These are phyloP conservation scores for Rhinopithecus roxellana DNA, from an alignment of 2,113 vertebrate species.

Conservation along the genomic window DNA sequence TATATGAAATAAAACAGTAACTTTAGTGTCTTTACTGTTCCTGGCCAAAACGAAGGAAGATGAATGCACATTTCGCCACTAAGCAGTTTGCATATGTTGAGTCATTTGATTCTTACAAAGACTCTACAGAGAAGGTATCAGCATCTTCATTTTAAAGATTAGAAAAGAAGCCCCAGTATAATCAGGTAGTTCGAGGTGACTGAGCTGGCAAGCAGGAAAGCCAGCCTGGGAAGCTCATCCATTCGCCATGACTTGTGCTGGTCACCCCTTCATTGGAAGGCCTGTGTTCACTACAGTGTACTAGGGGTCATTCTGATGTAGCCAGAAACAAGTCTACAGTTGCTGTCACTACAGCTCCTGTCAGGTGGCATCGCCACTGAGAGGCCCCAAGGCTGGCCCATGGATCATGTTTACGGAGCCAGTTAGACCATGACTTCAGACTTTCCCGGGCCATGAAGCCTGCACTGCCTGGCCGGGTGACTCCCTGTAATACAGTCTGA, in stretches of 20 bases:
- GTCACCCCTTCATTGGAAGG: too few relatives aligned
- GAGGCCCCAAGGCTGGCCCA: background rate
- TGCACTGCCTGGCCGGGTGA: fast-evolving
- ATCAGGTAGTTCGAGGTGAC: background rate
- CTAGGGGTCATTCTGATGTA: background rate
- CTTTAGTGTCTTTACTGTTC: background rate
- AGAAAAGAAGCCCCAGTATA: background rate
- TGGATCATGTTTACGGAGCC: background rate
- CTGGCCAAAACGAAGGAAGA: background rate
- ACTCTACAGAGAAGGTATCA: background rate
- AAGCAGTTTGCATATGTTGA: background rate
- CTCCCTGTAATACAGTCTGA: background rate
- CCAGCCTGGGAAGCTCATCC: fast-evolving
- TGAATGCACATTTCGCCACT: background rate
- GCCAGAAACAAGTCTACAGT: background rate
- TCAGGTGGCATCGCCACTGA: fast-evolving
- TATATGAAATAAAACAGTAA: background rate
- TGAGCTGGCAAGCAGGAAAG: background rate
- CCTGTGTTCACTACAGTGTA: background rate
- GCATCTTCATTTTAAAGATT: background rate
- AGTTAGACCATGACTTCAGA: background rate
- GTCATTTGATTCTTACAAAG: background rate
- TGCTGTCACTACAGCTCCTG: too few relatives aligned
- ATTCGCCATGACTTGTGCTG: background rate
- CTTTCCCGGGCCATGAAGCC: background rate